Conservation (phyloP, 2,797 vertebrate species). For the Prionace glauca region DNA sequence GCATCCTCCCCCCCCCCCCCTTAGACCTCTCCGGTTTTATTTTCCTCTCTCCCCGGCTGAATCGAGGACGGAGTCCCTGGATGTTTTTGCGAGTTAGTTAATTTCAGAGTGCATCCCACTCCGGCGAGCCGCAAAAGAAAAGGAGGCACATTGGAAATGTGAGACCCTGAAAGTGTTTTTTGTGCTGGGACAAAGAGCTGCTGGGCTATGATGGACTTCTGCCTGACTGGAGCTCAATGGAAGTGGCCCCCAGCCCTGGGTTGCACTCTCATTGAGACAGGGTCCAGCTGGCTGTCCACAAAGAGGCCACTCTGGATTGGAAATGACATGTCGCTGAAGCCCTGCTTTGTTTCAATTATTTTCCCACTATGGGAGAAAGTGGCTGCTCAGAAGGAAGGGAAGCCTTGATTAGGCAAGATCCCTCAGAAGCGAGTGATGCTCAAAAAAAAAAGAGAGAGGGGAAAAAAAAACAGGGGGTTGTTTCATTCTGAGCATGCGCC, state of each 20-base stretch:
- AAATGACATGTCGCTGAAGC: constrained; percentile 61
- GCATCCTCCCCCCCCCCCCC: neutral
- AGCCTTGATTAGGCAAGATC: constrained; percentile 25
- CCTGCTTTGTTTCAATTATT: constrained; percentile 73
- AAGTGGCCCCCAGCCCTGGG: constrained; percentile 40
- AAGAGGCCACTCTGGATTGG: constrained; percentile 62
- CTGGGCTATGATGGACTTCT: constrained; percentile 62
- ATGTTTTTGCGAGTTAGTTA: constrained; percentile 46
- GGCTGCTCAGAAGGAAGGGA: constrained; percentile 26
- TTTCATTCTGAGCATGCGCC: neutral
- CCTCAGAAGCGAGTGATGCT: constrained; percentile 15
- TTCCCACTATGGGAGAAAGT: constrained; percentile 72
- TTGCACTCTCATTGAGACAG: neutral
- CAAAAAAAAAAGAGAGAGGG: neutral
- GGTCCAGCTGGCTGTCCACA: constrained; percentile 72
- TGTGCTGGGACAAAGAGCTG: constrained; percentile 45
- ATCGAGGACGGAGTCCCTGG: constrained; percentile 44
- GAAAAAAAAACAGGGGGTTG: neutral
- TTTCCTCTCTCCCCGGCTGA: constrained; percentile 32
- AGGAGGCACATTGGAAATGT: constrained; percentile 39
- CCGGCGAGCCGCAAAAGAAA: constrained; percentile 39
- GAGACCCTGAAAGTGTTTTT: constrained; percentile 42
- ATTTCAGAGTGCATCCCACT: constrained; percentile 44
- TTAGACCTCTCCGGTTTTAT: neutral
- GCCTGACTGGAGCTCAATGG: constrained; percentile 68